Evolutionary conservation across 2,113 vertebrate genomes (phyloP).

Genomic region (Genyomyrus donnyi): DNA sequence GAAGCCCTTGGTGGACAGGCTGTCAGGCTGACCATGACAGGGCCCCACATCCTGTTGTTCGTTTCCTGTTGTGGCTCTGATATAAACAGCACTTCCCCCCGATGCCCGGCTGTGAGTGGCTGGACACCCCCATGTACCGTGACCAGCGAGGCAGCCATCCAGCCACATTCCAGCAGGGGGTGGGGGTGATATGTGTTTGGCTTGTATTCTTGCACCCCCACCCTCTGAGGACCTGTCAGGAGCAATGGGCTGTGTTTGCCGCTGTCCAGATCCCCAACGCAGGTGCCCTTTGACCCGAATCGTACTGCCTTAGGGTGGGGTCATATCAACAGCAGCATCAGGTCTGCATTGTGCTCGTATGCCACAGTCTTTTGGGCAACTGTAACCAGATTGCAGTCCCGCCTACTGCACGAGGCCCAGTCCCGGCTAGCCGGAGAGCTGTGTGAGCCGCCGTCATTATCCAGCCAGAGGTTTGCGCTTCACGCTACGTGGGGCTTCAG

Average conservation of each 20-base stretch:
- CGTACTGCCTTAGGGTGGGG: neutral
- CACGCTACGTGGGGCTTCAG: neutral
- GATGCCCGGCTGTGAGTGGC: neutral
- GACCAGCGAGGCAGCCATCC: neutral
- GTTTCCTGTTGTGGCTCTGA: neutral
- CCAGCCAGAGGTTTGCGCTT: neutral
- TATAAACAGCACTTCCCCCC: neutral
- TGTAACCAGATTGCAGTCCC: neutral
- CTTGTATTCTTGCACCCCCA: neutral
- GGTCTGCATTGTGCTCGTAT: neutral
- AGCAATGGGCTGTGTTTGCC: neutral
- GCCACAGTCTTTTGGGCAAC: neutral
- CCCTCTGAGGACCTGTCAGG: neutral
- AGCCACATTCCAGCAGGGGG: neutral
- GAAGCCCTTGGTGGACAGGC: neutral
- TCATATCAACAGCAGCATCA: neutral
- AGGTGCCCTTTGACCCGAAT: neutral
- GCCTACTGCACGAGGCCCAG: neutral
- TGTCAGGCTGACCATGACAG: neutral
- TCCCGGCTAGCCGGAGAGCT: neutral
- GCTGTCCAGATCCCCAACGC: neutral
- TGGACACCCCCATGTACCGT: neutral
- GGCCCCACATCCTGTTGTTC: neutral
- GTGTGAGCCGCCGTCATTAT: neutral
- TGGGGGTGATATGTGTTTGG: neutral